Evolutionary conservation across 2,113 vertebrate species (phyloP), one percentile per base, ranked within the genome.

Genomic region (Otus sunia): DNA sequence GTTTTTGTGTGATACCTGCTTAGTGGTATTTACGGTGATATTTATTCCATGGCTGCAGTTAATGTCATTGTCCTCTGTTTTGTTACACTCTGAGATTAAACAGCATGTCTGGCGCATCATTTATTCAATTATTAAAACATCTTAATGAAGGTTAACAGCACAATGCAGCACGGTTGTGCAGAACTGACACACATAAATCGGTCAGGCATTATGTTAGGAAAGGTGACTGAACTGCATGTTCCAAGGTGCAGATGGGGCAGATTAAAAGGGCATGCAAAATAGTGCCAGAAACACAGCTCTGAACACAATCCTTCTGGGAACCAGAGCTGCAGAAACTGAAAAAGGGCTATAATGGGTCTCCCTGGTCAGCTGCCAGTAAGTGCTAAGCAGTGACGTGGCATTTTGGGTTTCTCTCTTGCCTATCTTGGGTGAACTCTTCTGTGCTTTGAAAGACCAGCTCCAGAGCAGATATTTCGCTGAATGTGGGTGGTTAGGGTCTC

Each of bases 111-210:
- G 91, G 74, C 11, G 13, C 63, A 39, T 86, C 45, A 20, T 94
- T 94, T 88, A 81, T 95, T 93, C 91, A 77, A 88, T 96, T 95
- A 94, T 78, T 96, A 49, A 86, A 83, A 78, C 83, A 49, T 88
- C 85, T 78, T 88, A 92, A 95, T 92, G 95, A 96, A 88, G 95
- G 86, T 83, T 91, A 95, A 90, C 72, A 74, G 53, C 72, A 0
- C 25, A 10, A 75, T 27, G 60, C 82, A 67, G 72, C 63, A 47
- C 0, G 2, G 88, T 10, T 20, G 15, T 4, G 58, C 49, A 19
- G 92, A 81, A 72, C 60, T 0, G 1, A 34, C 39, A 6, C 23
- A 4, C 39, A 15, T 55, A 84, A 87, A 87, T 90, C 89, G 55
- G 41, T 62, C 66, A 53, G 36, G 39, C 1, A 0, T 62, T 43